Conservation (phyloP, 1,140 invertebrate species). For the Drosophila oshimai region DNA sequence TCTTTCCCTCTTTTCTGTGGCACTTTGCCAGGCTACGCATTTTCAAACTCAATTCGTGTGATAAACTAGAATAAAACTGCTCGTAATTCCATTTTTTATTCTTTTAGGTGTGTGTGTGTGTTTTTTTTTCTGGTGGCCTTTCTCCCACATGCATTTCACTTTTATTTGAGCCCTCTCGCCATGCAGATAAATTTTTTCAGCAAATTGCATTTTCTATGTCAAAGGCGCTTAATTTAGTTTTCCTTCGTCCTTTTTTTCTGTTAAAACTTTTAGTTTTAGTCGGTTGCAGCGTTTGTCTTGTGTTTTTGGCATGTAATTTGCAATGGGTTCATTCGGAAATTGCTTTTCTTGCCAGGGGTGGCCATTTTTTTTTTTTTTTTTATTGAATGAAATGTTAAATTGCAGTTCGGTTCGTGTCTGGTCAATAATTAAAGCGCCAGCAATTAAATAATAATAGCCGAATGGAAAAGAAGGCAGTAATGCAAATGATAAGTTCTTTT, state of each 20-base stretch:
- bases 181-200: slow-evolving; percentile 44
- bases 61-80: slow-evolving; percentile 78
- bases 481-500: slow-evolving; percentile 77
- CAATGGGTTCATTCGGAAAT: slow-evolving; percentile 60
- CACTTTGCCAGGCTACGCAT: slow-evolving; percentile 60
- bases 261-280: slow-evolving; percentile 34
- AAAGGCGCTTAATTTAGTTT: slow-evolving; percentile 77
- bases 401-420: slow-evolving; percentile 33
- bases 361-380: slow-evolving; percentile 3
- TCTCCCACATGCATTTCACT: slow-evolving; percentile 49
- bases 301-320: slow-evolving; percentile 78
- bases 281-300: slow-evolving; percentile 44
- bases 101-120: neutral
- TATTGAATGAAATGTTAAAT: slow-evolving; percentile 25
- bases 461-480: slow-evolving; percentile 16
- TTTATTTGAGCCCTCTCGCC: slow-evolving; percentile 27
- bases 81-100: slow-evolving; percentile 55
- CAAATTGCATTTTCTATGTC: slow-evolving; percentile 73
- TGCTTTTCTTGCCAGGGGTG: slow-evolving; percentile 46
- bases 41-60: slow-evolving; percentile 73
- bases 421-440: slow-evolving; percentile 69
- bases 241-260: neutral
- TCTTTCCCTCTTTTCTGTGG: slow-evolving; percentile 10
- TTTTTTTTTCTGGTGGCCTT: slow-evolving; percentile 34
- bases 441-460: slow-evolving; percentile 75